Base-by-base conservation (phyloP, 2,888 invertebrate species). In the Ectemnius continuus region DNA sequence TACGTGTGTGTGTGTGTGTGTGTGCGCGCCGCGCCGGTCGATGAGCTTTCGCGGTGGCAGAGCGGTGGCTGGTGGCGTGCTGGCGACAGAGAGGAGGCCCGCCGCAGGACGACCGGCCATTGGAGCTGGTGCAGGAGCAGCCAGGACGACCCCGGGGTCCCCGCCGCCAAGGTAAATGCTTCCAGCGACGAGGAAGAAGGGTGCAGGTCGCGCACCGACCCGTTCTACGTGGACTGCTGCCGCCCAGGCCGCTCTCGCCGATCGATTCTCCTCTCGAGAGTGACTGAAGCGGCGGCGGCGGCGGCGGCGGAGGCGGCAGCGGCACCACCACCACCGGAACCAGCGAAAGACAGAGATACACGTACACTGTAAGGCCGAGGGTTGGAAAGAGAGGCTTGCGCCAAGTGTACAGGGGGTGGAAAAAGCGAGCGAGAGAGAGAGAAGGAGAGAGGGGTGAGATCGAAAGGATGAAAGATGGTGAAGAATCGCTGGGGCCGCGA, bases 181-280 rank as follows among this genome's bases (percentile, higher is more conserved):
- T 70, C 74, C 59, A 36, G 59, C 48, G 61, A 11, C 11, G 48
- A 73, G 23, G 23, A 23, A 73, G 23, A 3, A 23, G 64, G 70
- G 47, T 73, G 70, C 75, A 63, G 60, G 36, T 36, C 36, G 8
- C 58, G 8, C 58, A 61, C 36, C 64, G 64, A 76, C 57, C 61
- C 65, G 28, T 76, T 75, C 69, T 70, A 78, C 74, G 61, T 78
- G 76, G 59, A 74, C 75, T 76, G 70, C 62, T 76, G 70, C 62
- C 74, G 79, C 81, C 78, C 78, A 76, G 79, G 76, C 82, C 75
- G 81, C 76, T 78, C 76, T 78, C 61, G 76, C 75, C 80, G 61
- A 83, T 83, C 83, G 83, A 83, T 83, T 83, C 80, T 80, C 36
- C 36, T 11, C 36, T 36, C 76, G 63, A 56, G 76, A 71, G 71